These are phyloP conservation scores for Dipus sagitta DNA, from an alignment of 2,797 vertebrate species.

Conservation along the genomic window DNA sequence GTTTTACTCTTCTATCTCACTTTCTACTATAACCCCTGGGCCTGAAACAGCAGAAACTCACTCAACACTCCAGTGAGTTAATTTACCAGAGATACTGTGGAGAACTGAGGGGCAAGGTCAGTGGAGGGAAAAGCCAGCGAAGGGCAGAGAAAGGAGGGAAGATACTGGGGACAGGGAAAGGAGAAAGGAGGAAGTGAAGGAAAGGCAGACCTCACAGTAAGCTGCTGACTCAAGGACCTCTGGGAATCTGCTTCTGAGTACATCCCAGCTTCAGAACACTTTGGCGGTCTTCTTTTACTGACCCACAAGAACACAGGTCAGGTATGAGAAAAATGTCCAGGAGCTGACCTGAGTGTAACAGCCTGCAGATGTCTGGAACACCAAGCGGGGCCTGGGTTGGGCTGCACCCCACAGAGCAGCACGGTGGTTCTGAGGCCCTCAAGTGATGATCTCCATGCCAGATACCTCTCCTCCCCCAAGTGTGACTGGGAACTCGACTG, in stretches of 20 bases:
- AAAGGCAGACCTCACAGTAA: constrained; percentile 61
- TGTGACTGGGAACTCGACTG: constrained; percentile 12
- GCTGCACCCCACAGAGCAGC: not conserved
- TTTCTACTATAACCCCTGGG: not conserved
- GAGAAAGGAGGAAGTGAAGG: not conserved
- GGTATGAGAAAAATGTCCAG: constrained; percentile 63
- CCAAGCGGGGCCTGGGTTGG: not conserved
- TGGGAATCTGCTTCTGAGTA: constrained; percentile 34
- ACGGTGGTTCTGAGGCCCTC: not conserved
- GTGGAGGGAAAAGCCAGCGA: not conserved
- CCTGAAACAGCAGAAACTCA: not conserved
- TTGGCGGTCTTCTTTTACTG: constrained; percentile 57
- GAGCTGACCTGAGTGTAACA: constrained; percentile 53
- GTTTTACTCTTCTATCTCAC: not conserved
- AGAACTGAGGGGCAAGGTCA: too few relatives aligned
- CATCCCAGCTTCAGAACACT: constrained; percentile 32
- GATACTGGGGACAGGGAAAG: not conserved
- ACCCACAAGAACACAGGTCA: constrained; percentile 64
- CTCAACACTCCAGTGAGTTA: not conserved
- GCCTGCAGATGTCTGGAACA: constrained; percentile 62
- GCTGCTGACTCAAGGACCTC: constrained; percentile 49
- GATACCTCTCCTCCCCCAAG: not conserved
- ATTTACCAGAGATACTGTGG: not conserved
- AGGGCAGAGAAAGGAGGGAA: not conserved
- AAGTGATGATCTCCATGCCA: not conserved